These are phyloP conservation scores for Centropyge bicolor DNA, from an alignment of 2,797 vertebrate species.

Conservation along the genomic window DNA sequence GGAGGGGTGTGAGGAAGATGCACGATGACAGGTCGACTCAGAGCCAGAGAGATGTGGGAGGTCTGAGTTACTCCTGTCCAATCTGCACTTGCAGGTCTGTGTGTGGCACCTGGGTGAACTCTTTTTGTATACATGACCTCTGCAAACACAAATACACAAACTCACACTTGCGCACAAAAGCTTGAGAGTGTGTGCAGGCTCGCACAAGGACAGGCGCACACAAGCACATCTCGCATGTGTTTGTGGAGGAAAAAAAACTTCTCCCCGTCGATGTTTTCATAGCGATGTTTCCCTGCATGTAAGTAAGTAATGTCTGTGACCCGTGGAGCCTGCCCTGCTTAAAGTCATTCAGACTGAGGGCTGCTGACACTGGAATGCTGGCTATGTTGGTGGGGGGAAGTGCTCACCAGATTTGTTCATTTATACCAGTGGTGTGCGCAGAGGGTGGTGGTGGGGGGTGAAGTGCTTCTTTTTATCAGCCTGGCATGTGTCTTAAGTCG, in stretches of 20 bases:
- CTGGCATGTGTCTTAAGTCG: background rate
- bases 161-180: conserved; percentile 67
- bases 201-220: conserved; percentile 18
- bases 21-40: conserved; percentile 58
- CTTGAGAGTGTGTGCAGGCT: conserved; percentile 32
- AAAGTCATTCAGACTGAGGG: conserved; percentile 72
- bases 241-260: conserved; percentile 40
- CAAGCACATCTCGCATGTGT: conserved; percentile 30
- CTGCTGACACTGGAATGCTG: conserved; percentile 81
- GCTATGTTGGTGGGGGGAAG: conserved; percentile 68
- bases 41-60: conserved; percentile 70
- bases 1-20: conserved; percentile 58
- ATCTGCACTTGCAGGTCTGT: conserved; percentile 66
- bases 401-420: conserved; percentile 61
- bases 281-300: conserved; percentile 66
- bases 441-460: background rate
- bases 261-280: conserved; percentile 69
- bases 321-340: conserved; percentile 73
- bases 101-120: conserved; percentile 80
- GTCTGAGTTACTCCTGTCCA: conserved; percentile 69
- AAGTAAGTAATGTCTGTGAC: conserved; percentile 75
- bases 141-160: conserved; percentile 79
- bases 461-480: background rate
- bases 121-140: conserved; percentile 76
- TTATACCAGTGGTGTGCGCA: conserved; percentile 50